These are phyloP conservation scores for Manis crassicaudata DNA, from an alignment of 2,797 vertebrate species.

Conservation along the genomic window DNA sequence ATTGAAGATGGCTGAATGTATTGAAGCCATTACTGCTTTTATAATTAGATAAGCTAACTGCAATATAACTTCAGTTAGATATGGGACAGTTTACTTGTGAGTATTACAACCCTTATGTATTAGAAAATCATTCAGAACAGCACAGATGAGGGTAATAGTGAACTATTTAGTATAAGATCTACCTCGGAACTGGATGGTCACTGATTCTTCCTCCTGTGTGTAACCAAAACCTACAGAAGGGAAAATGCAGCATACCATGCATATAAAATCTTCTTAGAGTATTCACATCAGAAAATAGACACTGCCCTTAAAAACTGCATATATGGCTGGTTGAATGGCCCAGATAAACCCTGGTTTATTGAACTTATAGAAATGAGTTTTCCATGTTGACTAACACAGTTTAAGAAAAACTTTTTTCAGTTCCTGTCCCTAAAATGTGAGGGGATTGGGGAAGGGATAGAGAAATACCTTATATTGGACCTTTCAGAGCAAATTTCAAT, in stretches of 20 bases:
- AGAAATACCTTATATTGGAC: neutral
- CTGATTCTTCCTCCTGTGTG: neutral
- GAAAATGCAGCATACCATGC: neutral
- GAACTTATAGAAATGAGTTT: neutral
- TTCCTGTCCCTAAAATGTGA: neutral
- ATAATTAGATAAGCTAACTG: conserved; percentile 84
- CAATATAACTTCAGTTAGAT: neutral
- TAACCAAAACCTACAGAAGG: neutral
- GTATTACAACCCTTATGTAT: neutral
- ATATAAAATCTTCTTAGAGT: neutral
- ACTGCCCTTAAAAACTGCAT: neutral
- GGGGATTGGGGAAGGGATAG: neutral
- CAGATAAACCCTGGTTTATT: neutral
- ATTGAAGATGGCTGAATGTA: neutral
- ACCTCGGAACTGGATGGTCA: neutral
- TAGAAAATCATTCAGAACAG: neutral
- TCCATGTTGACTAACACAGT: neutral
- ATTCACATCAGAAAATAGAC: neutral
- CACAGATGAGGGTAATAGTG: neutral
- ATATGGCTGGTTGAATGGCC: neutral
- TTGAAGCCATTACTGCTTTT: neutral
- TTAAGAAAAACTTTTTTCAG: conserved; percentile 9
- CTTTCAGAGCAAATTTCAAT: neutral
- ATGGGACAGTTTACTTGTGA: neutral
- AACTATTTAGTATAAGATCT: neutral